Evolutionary conservation across 2,113 vertebrate species (phyloP).

Genomic region (Heptranchias perlo): DNA sequence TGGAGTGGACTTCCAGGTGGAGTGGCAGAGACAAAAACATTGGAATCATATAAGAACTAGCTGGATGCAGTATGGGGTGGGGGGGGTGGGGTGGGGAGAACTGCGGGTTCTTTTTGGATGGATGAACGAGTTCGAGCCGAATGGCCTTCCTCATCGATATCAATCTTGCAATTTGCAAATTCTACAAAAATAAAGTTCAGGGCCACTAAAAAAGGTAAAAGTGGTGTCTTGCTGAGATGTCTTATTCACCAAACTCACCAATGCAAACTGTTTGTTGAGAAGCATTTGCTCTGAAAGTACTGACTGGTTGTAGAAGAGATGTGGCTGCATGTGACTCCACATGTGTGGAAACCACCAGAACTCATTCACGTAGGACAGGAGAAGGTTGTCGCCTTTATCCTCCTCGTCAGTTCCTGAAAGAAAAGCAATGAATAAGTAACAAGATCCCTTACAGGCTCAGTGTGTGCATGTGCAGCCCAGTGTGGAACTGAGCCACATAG

Average conservation of each 20-base stretch:
- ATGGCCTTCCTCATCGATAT: neutral
- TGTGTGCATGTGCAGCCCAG: neutral
- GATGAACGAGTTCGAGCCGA: neutral
- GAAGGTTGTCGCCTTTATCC: conserved; percentile 85
- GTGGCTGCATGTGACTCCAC: conserved; percentile 99
- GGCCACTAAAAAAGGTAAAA: neutral
- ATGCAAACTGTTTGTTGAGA: conserved; percentile 92
- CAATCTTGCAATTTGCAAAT: neutral
- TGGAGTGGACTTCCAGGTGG: neutral
- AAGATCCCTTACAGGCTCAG: neutral
- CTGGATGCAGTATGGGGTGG: neutral
- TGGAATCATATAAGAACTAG: neutral
- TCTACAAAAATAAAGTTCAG: neutral
- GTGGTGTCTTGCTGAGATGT: neutral
- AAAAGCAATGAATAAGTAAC: neutral
- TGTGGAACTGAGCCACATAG: too few relatives aligned
- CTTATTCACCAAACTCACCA: conserved; percentile 72
- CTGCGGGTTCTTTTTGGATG: neutral
- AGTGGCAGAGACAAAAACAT: neutral
- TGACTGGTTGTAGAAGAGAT: conserved; percentile 96
- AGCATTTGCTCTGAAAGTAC: conserved; percentile 95
- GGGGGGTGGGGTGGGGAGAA: too few relatives aligned
- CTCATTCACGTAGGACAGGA: conserved; percentile 85
- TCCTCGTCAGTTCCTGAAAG: conserved; percentile 82
- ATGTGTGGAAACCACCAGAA: conserved; percentile 99